phyloP scores from a whole-genome alignment of 1,140 invertebrate genomes.

The Dinoponera quadriceps region DNA sequence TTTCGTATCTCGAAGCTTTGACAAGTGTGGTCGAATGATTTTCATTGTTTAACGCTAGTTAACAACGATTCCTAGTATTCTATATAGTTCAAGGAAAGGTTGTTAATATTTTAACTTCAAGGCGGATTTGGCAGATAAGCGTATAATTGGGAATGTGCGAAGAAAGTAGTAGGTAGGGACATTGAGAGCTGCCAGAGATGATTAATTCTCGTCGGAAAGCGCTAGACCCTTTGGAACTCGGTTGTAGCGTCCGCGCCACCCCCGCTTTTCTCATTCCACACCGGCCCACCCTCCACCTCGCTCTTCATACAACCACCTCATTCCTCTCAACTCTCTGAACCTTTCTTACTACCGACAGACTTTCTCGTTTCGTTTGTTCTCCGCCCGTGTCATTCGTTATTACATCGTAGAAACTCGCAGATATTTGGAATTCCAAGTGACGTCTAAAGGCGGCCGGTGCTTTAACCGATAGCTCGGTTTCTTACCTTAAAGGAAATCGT shows the following conservation, averaged over 20 bases:
- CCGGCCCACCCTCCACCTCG: constrained; percentile 40
- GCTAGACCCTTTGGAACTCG: constrained; percentile 80
- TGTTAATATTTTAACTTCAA: constrained; percentile 72
- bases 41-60: constrained; percentile 26
- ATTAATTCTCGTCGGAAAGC: constrained; percentile 82
- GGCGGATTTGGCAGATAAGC: constrained; percentile 76
- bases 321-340: constrained; percentile 65
- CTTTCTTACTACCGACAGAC: constrained; percentile 75
- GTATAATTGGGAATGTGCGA: constrained; percentile 82
- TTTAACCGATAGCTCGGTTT: constrained; percentile 68
- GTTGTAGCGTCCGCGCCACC: constrained; percentile 75
- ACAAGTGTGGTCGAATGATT: constrained; percentile 4
- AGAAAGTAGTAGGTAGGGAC: constrained; percentile 80
- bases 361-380: constrained; percentile 84
- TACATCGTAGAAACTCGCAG: constrained; percentile 83
- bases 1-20: neutral
- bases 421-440: constrained; percentile 85
- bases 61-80: constrained; percentile 8
- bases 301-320: constrained; percentile 50
- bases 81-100: constrained; percentile 32
- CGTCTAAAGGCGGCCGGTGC: constrained; percentile 74
- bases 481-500: constrained; percentile 61
- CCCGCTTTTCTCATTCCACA: constrained; percentile 58
- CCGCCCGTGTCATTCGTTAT: constrained; percentile 83
- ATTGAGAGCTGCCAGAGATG: constrained; percentile 81